Base-by-base conservation (phyloP, 2,797 vertebrate genomes). In the Squalus acanthias region DNA sequence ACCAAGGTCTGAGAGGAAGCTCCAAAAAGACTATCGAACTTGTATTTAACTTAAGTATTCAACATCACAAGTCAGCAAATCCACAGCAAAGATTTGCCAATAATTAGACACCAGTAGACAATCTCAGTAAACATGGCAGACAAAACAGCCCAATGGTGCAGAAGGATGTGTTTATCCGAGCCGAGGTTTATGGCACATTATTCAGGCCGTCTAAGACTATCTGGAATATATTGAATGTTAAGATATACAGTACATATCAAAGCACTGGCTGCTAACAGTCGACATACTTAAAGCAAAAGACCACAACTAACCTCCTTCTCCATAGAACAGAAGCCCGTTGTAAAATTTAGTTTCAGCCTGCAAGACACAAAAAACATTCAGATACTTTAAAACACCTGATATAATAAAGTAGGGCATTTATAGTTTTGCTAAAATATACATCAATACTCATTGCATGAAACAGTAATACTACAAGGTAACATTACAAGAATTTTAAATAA, bases 261-360 rank as follows among this genome's bases (percentile, higher is more conserved):
- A 94, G 92, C 74, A 79, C 33, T n/a, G 10, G 9, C 74, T 79
- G 29, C 74, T 79, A 10, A 79, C 33, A 79, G 24, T 22, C 17
- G 1, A 85, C 39, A 85, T 0, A 50, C 76, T 82, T 74, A 15
- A 96, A 92, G 53, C 53, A 60, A 17, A 88, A 92, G 97, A 96
- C 95, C 97, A 46, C 29, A 50, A 97, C 97, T 98, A 98, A 99
- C 99, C 99, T 98, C 99, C 99, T 98, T 99, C 99, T 97, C 99
- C 99, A 96, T 99, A 99, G 97, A 99, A 99, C 97, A 99, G 98
- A 93, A 99, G 98, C 95, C 99, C 99, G 97, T 99, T 99, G 97
- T 99, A 99, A 98, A 99, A 99, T 97, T 99, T 99, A 74, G 98
- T 99, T 98, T 99, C 99, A 96, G 99, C 99, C 99, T 99, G 97